Percentiles rank a stretch among this genome's conserved stretches.
Evolutionary conservation across 2,113 vertebrate species (phyloP).

Genomic region (Etheostoma cragini): DNA sequence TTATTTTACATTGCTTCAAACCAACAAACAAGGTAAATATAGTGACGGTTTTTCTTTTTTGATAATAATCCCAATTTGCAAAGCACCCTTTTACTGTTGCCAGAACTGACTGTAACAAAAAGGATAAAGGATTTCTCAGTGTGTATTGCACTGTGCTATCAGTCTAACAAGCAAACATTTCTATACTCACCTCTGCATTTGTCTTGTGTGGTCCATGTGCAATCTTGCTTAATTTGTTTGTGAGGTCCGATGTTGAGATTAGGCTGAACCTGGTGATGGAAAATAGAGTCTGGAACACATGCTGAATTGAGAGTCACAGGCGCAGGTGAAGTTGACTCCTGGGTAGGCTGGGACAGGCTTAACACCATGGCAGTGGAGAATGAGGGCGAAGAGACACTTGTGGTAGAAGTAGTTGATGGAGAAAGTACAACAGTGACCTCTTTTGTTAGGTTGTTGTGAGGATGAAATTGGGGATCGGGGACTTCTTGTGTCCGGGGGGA

Average conservation of each 20-base stretch:
- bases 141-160: background rate
- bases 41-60: background rate
- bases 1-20: background rate
- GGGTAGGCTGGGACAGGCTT: slow-evolving; percentile 61
- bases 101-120: background rate
- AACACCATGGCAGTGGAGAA: slow-evolving; percentile 32
- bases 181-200: slow-evolving; percentile 71
- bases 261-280: slow-evolving; percentile 25
- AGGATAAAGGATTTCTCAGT: background rate
- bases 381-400: slow-evolving; percentile 55
- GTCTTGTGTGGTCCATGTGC: slow-evolving; percentile 55
- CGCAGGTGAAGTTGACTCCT: slow-evolving; percentile 49
- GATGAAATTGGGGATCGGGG: slow-evolving; percentile 20
- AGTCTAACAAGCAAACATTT: background rate
- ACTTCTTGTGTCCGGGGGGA: slow-evolving; percentile 31
- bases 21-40: background rate
- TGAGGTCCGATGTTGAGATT: slow-evolving; percentile 41
- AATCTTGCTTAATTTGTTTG: slow-evolving; percentile 55
- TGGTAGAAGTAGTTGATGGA: slow-evolving; percentile 45
- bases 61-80: background rate
- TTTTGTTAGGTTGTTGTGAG: slow-evolving; percentile 34
- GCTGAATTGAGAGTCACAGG: slow-evolving; percentile 33
- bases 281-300: slow-evolving; percentile 50
- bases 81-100: background rate
- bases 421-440: slow-evolving; percentile 37